Base-by-base conservation (phyloP, 2,113 vertebrate genomes). In the Penelope pileata region DNA sequence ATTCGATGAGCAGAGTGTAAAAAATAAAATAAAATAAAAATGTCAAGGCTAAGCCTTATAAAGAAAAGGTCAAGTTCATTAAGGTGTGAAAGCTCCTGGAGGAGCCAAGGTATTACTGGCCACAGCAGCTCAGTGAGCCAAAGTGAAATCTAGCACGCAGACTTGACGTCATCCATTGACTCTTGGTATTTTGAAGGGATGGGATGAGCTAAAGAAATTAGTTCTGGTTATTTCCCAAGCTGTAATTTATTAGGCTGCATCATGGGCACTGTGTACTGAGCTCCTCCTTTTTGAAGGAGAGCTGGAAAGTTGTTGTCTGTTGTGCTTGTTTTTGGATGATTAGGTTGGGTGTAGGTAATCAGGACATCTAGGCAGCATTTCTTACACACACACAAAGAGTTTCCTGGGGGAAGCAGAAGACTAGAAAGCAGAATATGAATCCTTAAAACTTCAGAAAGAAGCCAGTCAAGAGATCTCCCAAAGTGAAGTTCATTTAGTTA, bases 51-150 rank as follows among this genome's bases (percentile, higher is more conserved):
- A 88, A 88, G 13, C 36, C 40, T 73, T 64, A 42, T 22, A 53
- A 69, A 5, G 63, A 64, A 91, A 94, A 96, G 68, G 86, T 93
- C 89, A 88, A 94, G 89, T 16, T 30, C 27, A 66, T 26, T 53
- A 86, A 88, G 85, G 91, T 88, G 91, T 88, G 89, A 94, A 93
- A 94, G 53, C 27, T 94, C 51, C 72, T 26, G 10, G 36, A 67
- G 34, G 14, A 93, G 68, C 89, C 96, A 94, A 83, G 83, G 80
- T 68, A 73, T 60, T 59, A 30, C 19, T 21, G 48, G 12, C 43
- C 88, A 42, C 22, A 30, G 73, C 32, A 59, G 27, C 38, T 70
- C 21, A 3, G 7, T 6, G 59, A 94, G 80, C n/a, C 91, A 90
- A 86, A 34, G 16, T 18, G 24, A 83, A 74, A 18, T 23, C 9